Percentiles rank a stretch among this genome's conserved stretches.
phyloP scores from a whole-genome alignment of 2,888 invertebrate species.

The Geophilus truncorum region DNA sequence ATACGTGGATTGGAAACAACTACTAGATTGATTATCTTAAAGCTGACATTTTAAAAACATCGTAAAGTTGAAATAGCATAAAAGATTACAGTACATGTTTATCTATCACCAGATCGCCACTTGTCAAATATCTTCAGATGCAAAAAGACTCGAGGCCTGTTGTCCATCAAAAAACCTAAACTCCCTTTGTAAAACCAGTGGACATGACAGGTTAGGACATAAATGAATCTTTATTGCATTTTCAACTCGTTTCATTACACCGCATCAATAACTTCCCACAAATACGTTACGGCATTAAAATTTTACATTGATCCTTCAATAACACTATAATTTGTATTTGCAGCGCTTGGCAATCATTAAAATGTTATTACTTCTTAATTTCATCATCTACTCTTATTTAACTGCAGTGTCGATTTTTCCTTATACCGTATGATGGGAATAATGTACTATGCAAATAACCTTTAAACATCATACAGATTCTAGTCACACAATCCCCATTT shows the following conservation, averaged over 20 bases:
- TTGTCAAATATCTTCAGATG: background rate
- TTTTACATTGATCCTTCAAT: background rate
- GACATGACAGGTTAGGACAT: background rate
- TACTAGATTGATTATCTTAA: background rate
- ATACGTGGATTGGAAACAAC: background rate
- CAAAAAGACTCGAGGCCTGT: background rate
- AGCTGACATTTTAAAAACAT: background rate
- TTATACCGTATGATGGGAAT: background rate
- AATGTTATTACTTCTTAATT: background rate
- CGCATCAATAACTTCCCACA: background rate
- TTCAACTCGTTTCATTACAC: background rate
- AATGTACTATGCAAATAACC: background rate
- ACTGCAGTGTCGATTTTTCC: background rate
- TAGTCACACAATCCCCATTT: too few species aligned
- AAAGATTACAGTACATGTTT: too few species aligned
- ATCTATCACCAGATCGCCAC: background rate
- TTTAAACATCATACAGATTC: background rate
- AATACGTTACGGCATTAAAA: background rate
- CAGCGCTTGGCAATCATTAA: background rate
- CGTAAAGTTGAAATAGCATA: background rate
- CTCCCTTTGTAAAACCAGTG: background rate
- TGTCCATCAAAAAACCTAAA: background rate
- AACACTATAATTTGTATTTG: background rate
- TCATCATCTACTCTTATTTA: background rate
- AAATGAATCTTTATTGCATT: background rate